A percentile compares a stretch with the other conserved stretches of the same genome.
phyloP scores from a whole-genome alignment of 2,888 invertebrate genomes.

The Anodontia alba region DNA sequence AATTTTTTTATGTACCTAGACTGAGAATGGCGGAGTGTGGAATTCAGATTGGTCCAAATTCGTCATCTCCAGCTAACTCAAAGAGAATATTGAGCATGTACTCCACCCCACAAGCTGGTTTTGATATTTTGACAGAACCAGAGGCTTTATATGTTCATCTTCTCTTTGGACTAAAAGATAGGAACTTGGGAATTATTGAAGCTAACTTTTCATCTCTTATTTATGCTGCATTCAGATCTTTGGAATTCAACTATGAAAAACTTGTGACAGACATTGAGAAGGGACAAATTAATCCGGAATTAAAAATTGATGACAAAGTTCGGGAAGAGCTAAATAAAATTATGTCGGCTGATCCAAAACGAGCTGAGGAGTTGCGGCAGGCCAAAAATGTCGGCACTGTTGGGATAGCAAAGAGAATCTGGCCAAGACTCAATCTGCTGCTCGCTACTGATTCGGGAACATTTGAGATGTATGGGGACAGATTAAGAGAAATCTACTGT shows the following conservation, averaged over 20 bases:
- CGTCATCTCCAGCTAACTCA: slow-evolving; percentile 79
- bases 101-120: slow-evolving; percentile 78
- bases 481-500: slow-evolving; percentile 70
- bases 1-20: slow-evolving; percentile 79
- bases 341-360: slow-evolving; percentile 73
- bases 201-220: slow-evolving; percentile 83
- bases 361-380: slow-evolving; percentile 77
- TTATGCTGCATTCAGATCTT: slow-evolving; percentile 75
- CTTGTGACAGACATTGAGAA: slow-evolving; percentile 78
- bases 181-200: slow-evolving; percentile 80
- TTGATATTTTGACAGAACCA: slow-evolving; percentile 78
- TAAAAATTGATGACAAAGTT: slow-evolving; percentile 71
- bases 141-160: slow-evolving; percentile 82
- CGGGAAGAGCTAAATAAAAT: slow-evolving; percentile 70
- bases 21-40: slow-evolving; percentile 74
- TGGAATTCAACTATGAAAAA: slow-evolving; percentile 73
- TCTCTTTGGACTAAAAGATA: slow-evolving; percentile 81
- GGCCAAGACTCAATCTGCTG: slow-evolving; percentile 77
- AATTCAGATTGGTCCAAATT: slow-evolving; percentile 80
- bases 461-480: slow-evolving; percentile 77
- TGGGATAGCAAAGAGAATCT: slow-evolving; percentile 76
- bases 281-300: slow-evolving; percentile 70
- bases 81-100: slow-evolving; percentile 78
- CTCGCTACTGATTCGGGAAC: slow-evolving; percentile 79
- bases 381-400: slow-evolving; percentile 75